These are phyloP conservation scores for Pentamera pediparva DNA, from an alignment of 53 echinoderm and acorn worm genomes.

Conservation along the genomic window DNA sequence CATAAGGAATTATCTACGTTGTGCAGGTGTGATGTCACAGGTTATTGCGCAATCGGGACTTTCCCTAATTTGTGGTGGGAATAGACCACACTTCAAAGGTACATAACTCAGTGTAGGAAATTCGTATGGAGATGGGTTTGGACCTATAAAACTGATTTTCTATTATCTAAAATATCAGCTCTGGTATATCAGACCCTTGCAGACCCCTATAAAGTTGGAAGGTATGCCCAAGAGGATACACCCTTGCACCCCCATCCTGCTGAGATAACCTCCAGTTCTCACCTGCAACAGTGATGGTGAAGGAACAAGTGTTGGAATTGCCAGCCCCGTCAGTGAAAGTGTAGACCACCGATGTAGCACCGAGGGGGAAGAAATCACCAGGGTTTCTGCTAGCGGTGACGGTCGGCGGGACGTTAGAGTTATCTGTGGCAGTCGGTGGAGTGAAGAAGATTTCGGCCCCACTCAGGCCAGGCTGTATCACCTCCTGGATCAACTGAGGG, in stretches of 20 bases:
- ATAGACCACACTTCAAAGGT: too few relatives aligned
- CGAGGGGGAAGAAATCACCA: conserved; percentile 20
- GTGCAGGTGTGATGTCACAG: too few relatives aligned
- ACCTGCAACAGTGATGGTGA: conserved; percentile 9
- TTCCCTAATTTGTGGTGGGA: background rate
- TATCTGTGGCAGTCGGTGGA: conserved; percentile 57
- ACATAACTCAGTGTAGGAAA: background rate
- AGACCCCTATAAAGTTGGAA: background rate
- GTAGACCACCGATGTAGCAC: background rate
- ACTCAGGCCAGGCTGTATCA: conserved; percentile 2
- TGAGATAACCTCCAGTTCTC: background rate
- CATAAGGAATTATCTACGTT: too few relatives aligned
- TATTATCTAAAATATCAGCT: background rate
- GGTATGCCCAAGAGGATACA: background rate
- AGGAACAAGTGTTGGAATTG: conserved; percentile 19
- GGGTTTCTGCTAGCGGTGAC: background rate
- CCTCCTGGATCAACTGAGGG: conserved; percentile 10
- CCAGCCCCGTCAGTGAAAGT: conserved; percentile 15
- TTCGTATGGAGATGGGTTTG: background rate
- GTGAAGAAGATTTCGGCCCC: conserved; percentile 29
- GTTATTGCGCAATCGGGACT: background rate
- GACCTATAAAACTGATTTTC: background rate
- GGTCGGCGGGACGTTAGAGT: conserved; percentile 26
- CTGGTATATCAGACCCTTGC: background rate
- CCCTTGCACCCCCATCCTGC: too few relatives aligned